Evolutionary conservation across 2,888 invertebrate species (phyloP).

Genomic region (Polia nebulosa): DNA sequence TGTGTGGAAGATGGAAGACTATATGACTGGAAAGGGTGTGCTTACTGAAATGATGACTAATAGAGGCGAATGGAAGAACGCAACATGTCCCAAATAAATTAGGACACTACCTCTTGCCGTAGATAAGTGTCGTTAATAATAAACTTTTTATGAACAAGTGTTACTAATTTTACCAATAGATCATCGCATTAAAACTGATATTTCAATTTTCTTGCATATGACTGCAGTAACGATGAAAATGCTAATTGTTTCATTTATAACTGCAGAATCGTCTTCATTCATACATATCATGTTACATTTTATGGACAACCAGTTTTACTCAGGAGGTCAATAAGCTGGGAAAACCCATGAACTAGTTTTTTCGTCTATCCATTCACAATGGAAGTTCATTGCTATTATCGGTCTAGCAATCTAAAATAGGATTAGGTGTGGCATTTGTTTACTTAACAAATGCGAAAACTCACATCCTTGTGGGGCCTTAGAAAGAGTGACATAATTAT

Average conservation of each 20-base stretch:
- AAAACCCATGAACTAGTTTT: slow-evolving; percentile 12
- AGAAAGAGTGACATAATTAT: no score
- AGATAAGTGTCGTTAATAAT: no score
- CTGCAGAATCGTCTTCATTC: no score
- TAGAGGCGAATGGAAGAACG: not conserved
- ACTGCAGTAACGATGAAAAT: no score
- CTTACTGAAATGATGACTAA: not conserved
- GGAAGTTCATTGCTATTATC: slow-evolving; percentile 13
- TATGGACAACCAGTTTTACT: not conserved
- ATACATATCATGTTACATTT: not conserved
- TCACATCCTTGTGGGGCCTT: not conserved
- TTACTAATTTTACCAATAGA: no score
- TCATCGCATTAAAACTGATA: no score
- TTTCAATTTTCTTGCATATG: no score
- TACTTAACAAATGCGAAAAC: not conserved
- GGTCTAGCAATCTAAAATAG: not conserved
- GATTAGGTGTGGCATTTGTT: slow-evolving; percentile 7
- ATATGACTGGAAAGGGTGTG: not conserved
- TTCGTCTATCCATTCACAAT: not conserved
- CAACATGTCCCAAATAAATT: no score
- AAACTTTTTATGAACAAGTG: no score
- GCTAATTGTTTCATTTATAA: no score
- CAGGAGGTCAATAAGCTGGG: slow-evolving; percentile 4
- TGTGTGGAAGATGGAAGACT: no score
- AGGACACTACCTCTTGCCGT: no score